These are phyloP conservation scores for Pseudomyrmex concolor DNA, from an alignment of 1,140 invertebrate genomes.

Conservation along the genomic window DNA sequence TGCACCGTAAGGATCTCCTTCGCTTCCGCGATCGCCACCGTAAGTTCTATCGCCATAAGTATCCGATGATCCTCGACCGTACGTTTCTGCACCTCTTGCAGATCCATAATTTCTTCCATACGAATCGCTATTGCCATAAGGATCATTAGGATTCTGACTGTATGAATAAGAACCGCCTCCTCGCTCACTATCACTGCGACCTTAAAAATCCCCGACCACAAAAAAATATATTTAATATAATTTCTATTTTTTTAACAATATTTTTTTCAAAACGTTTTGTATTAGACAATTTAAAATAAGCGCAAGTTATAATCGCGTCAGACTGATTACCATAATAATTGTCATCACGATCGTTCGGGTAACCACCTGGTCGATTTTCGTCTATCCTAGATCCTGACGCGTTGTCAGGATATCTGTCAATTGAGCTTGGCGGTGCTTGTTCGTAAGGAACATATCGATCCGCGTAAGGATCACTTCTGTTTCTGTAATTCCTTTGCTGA, in stretches of 20 bases:
- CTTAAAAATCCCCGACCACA: conserved; percentile 1
- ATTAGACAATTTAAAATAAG: neutral
- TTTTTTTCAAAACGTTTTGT: neutral
- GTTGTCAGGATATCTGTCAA: conserved; percentile 11
- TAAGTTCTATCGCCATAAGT: neutral
- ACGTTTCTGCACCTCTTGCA: neutral
- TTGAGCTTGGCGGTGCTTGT: neutral
- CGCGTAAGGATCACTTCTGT: conserved; percentile 11
- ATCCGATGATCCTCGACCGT: neutral
- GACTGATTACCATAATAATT: conserved; percentile 25
- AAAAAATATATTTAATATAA: neutral
- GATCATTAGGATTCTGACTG: conserved; percentile 13
- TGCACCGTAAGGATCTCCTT: conserved; percentile 47
- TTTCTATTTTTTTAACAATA: conserved; percentile 8
- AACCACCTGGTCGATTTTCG: conserved; percentile 29
- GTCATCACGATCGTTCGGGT: conserved; percentile 4
- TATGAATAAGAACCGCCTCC: conserved; percentile 7
- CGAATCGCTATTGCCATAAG: conserved; percentile 23
- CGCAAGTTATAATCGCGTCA: neutral
- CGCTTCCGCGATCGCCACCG: neutral
- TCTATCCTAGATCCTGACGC: conserved; percentile 14
- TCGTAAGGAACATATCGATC: conserved; percentile 9
- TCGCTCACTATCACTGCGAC: conserved; percentile 30
- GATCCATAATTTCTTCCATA: neutral
- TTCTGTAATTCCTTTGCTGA: conserved; percentile 3